phyloP scores from a whole-genome alignment of 2,888 invertebrate genomes.

The Lithodes maja region DNA sequence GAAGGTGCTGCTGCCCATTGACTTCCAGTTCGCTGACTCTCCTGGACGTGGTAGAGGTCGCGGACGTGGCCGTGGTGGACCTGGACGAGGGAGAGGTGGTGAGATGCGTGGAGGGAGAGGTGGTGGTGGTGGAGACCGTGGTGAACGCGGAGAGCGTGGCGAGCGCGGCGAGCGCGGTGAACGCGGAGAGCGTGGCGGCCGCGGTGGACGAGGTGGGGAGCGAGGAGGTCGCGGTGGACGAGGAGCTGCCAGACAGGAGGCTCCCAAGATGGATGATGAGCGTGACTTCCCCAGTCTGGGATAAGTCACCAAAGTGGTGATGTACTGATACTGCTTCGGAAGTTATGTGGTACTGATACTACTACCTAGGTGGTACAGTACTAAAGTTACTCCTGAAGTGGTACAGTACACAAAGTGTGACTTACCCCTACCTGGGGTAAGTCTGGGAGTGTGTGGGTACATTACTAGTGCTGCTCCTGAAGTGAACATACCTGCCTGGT shows the following conservation, averaged over 20 bases:
- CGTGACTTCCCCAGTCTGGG: conserved; percentile 96
- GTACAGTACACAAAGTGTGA: too few relatives aligned
- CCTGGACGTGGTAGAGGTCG: conserved; percentile 82
- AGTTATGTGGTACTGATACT: conserved; percentile 4
- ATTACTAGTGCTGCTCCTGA: conserved; percentile 43
- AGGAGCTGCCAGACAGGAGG: conserved; percentile 71
- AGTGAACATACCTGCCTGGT: conserved; percentile 34
- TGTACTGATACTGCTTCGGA: too few relatives aligned
- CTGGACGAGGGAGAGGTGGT: conserved; percentile 77
- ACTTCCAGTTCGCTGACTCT: conserved; percentile 89
- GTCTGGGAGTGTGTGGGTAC: too few relatives aligned
- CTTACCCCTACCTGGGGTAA: too few relatives aligned
- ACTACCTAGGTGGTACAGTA: too few relatives aligned
- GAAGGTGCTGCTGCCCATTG: conserved; percentile 87
- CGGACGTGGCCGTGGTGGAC: conserved; percentile 74
- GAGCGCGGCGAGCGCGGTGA: conserved; percentile 74
- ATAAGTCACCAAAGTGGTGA: conserved; percentile 75
- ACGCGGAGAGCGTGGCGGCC: conserved; percentile 66
- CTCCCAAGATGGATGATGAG: conserved; percentile 95
- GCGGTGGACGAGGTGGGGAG: conserved; percentile 54
- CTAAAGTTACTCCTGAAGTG: too few relatives aligned
- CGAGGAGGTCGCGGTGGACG: conserved; percentile 69
- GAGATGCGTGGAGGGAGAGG: conserved; percentile 73
- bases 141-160: conserved; percentile 72
- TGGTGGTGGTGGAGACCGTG: conserved; percentile 74